These are phyloP conservation scores for Apamea monoglypha DNA, from an alignment of 2,888 invertebrate genomes.

Conservation along the genomic window DNA sequence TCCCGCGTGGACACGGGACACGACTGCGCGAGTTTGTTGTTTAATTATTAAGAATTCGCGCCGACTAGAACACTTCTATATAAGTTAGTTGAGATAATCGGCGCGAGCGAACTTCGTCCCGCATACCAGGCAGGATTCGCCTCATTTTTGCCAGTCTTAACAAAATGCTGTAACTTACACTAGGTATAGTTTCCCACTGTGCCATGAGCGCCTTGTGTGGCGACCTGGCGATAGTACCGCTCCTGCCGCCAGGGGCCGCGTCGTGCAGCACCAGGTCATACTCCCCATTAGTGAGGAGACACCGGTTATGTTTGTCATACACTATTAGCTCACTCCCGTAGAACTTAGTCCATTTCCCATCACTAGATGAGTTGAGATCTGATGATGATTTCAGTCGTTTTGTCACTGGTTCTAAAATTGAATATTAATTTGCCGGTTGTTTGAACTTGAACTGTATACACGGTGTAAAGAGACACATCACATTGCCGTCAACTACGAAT, in stretches of 20 bases:
- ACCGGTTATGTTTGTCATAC: constrained; percentile 97
- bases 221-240: constrained; percentile 84
- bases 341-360: constrained; percentile 90
- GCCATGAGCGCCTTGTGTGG: constrained; percentile 89
- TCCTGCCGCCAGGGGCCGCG: constrained; percentile 92
- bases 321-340: constrained; percentile 96
- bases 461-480: too few relatives aligned
- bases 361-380: constrained; percentile 77
- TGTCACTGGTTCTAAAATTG: constrained; percentile 91
- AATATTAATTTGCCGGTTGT: constrained; percentile 6
- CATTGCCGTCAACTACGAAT: too few relatives aligned
- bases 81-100: not conserved
- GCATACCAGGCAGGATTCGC: too few relatives aligned
- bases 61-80: not conserved
- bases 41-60: not conserved
- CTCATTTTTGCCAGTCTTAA: not conserved
- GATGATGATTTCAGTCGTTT: constrained; percentile 92
- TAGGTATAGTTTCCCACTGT: constrained; percentile 91
- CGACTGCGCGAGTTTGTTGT: too few relatives aligned
- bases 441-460: not conserved
- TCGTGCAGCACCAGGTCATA: constrained; percentile 97
- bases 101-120: not conserved
- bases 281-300: constrained; percentile 96
- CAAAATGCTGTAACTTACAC: constrained; percentile 80
- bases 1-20: not conserved